A percentile compares a stretch with the other conserved stretches of the same genome.
Evolutionary conservation across 1,140 invertebrate species (phyloP).

Genomic region (Drosophila punjabiensis): DNA sequence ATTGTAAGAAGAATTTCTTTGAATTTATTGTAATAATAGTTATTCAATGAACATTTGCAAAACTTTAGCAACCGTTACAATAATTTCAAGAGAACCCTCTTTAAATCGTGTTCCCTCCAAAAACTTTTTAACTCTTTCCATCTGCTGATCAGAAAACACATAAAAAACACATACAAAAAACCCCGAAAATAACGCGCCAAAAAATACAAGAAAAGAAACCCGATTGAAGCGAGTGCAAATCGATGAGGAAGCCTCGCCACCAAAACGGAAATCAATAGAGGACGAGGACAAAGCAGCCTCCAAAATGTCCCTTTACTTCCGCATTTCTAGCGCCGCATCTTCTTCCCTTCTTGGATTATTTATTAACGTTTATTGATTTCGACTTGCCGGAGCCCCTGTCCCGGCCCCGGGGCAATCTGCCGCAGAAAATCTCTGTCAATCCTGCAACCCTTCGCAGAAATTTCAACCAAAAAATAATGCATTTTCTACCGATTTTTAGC

Average conservation of each 20-base stretch:
- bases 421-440: constrained; percentile 73
- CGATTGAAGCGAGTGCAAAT: constrained; percentile 46
- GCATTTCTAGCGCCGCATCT: constrained; percentile 63
- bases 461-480: constrained; percentile 56
- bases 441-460: constrained; percentile 66
- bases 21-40: too few species aligned
- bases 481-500: constrained; percentile 71
- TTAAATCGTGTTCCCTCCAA: constrained; percentile 24
- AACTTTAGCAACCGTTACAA: constrained; percentile 18
- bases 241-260: constrained; percentile 51
- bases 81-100: not conserved
- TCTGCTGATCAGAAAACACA: constrained; percentile 20
- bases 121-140: constrained; percentile 43
- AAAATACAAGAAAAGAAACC: constrained; percentile 28
- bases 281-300: constrained; percentile 51
- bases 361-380: constrained; percentile 82
- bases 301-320: constrained; percentile 70
- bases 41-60: too few species aligned
- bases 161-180: constrained; percentile 3
- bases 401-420: constrained; percentile 51
- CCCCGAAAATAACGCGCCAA: constrained; percentile 35
- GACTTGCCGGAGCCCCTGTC: constrained; percentile 39
- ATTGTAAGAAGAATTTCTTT: too few species aligned
- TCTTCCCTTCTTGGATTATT: constrained; percentile 51
- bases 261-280: constrained; percentile 65